Conservation (phyloP, 2,797 vertebrate genomes). For the Bradypodion pumilum region DNA sequence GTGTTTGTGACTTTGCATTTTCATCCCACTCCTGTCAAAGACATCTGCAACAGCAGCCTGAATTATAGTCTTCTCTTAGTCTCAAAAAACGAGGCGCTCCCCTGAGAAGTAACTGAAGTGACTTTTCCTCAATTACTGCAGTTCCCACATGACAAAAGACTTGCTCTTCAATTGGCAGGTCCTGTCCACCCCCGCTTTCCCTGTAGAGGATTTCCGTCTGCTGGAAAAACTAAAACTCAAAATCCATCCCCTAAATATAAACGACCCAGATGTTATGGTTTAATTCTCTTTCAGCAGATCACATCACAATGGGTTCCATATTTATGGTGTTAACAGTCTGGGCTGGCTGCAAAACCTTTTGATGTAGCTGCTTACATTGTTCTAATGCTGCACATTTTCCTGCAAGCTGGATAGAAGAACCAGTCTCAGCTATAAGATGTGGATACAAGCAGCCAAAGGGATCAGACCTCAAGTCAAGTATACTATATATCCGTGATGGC, state of each 20-base stretch:
- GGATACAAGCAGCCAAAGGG: not conserved
- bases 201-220: conserved; percentile 3
- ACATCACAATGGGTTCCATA: conserved; percentile 20
- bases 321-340: conserved; percentile 18
- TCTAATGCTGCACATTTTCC: not conserved
- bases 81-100: conserved; percentile 6
- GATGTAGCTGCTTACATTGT: conserved; percentile 8
- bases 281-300: conserved; percentile 2
- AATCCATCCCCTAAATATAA: conserved; percentile 34
- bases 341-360: not conserved
- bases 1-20: not conserved
- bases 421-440: conserved; percentile 18
- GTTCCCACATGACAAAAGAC: conserved; percentile 2
- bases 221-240: conserved; percentile 18
- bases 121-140: conserved; percentile 8
- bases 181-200: not conserved
- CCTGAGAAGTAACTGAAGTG: conserved; percentile 5
- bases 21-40: not conserved
- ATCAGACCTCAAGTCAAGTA: too few relatives aligned
- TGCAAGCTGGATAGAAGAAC: conserved; percentile 33
- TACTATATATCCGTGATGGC: too few relatives aligned
- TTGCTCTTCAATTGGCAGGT: too few relatives aligned
- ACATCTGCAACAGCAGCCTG: conserved; percentile 10
- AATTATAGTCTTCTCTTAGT: conserved; percentile 46
- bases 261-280: conserved; percentile 19